A percentile compares a stretch with the other conserved stretches of the same genome.
Evolutionary conservation across 2,113 vertebrate species (phyloP).

Genomic region (Hirundichthys speculiger): DNA sequence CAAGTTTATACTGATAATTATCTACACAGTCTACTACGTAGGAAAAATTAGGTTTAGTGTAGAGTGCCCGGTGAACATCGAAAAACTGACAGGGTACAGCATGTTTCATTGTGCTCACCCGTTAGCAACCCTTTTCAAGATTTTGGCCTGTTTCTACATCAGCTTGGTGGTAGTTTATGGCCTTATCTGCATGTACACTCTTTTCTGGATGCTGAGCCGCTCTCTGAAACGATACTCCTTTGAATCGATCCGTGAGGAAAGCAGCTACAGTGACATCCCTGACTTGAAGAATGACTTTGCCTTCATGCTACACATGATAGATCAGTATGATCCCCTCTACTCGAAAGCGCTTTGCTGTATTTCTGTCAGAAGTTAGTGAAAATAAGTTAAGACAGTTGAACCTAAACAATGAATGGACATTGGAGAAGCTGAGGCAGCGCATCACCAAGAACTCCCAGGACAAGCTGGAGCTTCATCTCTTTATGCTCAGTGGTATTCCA

Average conservation of each 20-base stretch:
- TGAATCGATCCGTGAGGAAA: constrained; percentile 96
- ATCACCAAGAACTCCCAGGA: constrained; percentile 97
- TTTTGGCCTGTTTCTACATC: constrained; percentile 96
- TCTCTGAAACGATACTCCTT: constrained; percentile 97
- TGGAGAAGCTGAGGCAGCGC: constrained; percentile 95
- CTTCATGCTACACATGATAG: constrained; percentile 97
- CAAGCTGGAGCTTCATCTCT: constrained; percentile 95
- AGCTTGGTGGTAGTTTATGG: constrained; percentile 93
- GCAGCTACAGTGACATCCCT: constrained; percentile 97
- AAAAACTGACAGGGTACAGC: constrained; percentile 92
- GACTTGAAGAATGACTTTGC: constrained; percentile 98
- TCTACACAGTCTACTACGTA: constrained; percentile 94
- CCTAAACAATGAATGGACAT: constrained; percentile 97
- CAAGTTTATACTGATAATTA: constrained; percentile 94
- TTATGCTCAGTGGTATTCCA: constrained; percentile 96
- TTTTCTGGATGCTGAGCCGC: constrained; percentile 95
- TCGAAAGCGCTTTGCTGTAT: constrained; percentile 97
- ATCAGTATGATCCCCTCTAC: constrained; percentile 97
- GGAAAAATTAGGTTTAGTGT: constrained; percentile 89
- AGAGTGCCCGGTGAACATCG: constrained; percentile 89
- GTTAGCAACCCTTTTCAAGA: constrained; percentile 95
- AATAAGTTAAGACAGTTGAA: constrained; percentile 97
- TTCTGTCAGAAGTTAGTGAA: constrained; percentile 96
- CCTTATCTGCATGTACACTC: constrained; percentile 96
- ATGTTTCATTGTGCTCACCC: constrained; percentile 95